These are phyloP conservation scores for Hirtodrosophila duncani DNA, from an alignment of 2,888 invertebrate genomes.

Conservation along the genomic window DNA sequence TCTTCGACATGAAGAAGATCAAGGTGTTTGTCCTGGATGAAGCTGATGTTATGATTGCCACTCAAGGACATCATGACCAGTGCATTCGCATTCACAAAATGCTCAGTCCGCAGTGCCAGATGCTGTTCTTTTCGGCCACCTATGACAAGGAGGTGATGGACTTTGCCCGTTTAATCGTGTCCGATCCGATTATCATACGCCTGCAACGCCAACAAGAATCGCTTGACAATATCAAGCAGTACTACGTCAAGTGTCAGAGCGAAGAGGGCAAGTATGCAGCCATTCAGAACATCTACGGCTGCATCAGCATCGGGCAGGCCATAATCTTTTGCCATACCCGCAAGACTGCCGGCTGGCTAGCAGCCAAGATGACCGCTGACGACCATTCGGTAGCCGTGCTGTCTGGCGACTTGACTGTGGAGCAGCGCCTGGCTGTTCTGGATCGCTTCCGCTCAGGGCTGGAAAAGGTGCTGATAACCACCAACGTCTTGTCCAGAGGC, in stretches of 20 bases:
- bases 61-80: constrained; percentile 98
- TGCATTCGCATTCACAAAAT: constrained; percentile 94
- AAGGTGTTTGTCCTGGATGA: constrained; percentile 98
- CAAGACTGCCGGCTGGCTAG: constrained; percentile 91
- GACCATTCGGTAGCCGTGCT: constrained; percentile 96
- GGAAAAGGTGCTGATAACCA: constrained; percentile 97
- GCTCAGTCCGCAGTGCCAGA: constrained; percentile 85
- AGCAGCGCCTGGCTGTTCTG: constrained; percentile 93
- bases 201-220: constrained; percentile 98
- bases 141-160: constrained; percentile 96
- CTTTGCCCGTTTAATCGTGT: constrained; percentile 96
- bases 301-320: constrained; percentile 97
- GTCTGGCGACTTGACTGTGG: constrained; percentile 94
- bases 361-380: constrained; percentile 92
- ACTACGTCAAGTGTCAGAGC: constrained; percentile 92
- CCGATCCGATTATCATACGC: constrained; percentile 91
- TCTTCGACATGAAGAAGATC: constrained; percentile 92
- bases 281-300: constrained; percentile 96
- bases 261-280: constrained; percentile 94
- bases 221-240: constrained; percentile 97
- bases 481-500: constrained; percentile 88
- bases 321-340: constrained; percentile 98
- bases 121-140: constrained; percentile 99
- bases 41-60: constrained; percentile 99
- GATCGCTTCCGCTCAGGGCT: constrained; percentile 94